Percentiles rank a stretch among this genome's conserved stretches.
Conservation (phyloP, 1,140 invertebrate species). For the Zaprionus tsacasi region DNA sequence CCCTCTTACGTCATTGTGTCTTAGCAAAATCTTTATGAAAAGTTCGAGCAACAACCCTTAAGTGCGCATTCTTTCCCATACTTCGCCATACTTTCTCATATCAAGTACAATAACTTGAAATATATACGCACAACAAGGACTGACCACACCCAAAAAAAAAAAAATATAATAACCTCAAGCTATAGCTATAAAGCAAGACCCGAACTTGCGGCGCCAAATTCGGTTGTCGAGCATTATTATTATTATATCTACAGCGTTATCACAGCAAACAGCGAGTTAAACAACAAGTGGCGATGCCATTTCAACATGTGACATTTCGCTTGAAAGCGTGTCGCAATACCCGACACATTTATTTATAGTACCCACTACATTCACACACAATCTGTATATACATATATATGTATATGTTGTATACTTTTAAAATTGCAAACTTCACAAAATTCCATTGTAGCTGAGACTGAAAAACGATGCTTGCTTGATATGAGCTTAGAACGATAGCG, state of each 20-base stretch:
- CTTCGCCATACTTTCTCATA: neutral
- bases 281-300: conserved; percentile 34
- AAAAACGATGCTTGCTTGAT: too few species aligned
- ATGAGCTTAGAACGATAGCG: too few species aligned
- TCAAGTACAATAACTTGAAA: conserved; percentile 32
- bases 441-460: neutral
- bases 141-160: conserved; percentile 33
- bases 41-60: conserved; percentile 9
- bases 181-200: neutral
- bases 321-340: conserved; percentile 33
- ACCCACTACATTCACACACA: neutral
- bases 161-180: neutral
- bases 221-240: neutral
- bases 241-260: conserved; percentile 23
- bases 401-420: neutral
- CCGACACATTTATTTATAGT: conserved; percentile 33
- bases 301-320: conserved; percentile 38
- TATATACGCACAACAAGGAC: conserved; percentile 5
- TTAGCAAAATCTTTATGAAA: neutral
- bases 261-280: conserved; percentile 3
- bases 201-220: conserved; percentile 25
- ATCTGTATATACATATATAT: too few species aligned
- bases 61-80: neutral
- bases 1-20: conserved; percentile 17
- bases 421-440: conserved; percentile 10